A percentile compares a stretch with the other conserved stretches of the same genome.
Conservation (phyloP, 2,888 invertebrate species). For the Siphlonurus alternatus region DNA sequence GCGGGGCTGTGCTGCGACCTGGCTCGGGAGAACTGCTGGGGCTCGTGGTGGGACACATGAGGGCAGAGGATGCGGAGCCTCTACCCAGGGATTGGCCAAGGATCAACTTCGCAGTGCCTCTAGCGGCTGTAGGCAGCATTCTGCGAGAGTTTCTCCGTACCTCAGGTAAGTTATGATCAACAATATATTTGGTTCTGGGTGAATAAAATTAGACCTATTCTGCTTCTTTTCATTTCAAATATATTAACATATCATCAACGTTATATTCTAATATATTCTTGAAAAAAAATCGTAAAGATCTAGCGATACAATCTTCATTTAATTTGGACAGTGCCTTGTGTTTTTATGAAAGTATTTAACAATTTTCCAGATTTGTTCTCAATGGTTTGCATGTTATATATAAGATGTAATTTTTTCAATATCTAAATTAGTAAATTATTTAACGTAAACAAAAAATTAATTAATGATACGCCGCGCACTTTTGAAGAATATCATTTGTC, state of each 20-base stretch:
- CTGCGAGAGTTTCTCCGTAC: conserved; percentile 30
- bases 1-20: conserved; percentile 38
- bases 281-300: no score
- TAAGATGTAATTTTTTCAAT: no score
- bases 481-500: no score
- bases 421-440: no score
- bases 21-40: conserved; percentile 30
- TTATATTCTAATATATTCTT: no score
- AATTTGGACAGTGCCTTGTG: conserved; percentile 6
- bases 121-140: conserved; percentile 26
- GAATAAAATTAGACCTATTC: neutral
- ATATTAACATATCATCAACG: no score
- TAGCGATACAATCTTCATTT: no score
- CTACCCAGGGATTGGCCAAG: conserved; percentile 29
- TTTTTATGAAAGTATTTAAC: neutral
- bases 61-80: conserved; percentile 28
- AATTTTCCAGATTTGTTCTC: no score
- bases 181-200: neutral
- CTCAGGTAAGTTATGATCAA: neutral
- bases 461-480: no score
- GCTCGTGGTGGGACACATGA: conserved; percentile 40
- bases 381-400: no score
- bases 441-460: no score
- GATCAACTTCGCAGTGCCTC: conserved; percentile 43
- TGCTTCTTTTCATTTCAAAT: no score